Conservation (phyloP, 1,140 invertebrate species). For the Wiebesia pumilae region DNA sequence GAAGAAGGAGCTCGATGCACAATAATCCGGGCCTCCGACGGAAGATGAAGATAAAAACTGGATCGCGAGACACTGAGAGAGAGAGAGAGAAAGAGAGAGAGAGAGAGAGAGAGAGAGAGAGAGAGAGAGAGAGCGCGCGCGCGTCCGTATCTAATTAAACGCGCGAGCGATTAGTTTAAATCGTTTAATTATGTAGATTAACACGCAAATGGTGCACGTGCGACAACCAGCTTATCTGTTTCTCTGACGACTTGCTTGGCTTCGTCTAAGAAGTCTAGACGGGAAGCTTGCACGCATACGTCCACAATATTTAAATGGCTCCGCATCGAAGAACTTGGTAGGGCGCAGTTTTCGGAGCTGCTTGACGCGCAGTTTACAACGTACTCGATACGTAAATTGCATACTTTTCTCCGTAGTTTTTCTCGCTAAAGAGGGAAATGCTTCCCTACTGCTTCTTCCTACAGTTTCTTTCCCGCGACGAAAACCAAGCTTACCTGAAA, state of each 20-base stretch:
- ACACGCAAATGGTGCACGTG: neutral
- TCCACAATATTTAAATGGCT: neutral
- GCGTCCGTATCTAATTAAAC: conserved; percentile 16
- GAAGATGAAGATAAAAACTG: neutral
- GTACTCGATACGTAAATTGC: neutral
- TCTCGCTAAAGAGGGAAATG: no score
- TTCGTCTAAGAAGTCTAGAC: neutral
- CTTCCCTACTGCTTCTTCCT: neutral
- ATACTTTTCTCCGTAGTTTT: no score
- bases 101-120: no score
- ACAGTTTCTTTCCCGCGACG: conserved; percentile 21
- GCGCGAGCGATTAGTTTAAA: conserved; percentile 23
- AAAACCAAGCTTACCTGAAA: neutral
- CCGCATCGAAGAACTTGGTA: neutral
- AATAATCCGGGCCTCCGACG: neutral
- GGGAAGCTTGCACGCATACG: neutral
- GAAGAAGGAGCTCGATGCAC: neutral
- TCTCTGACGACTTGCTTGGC: neutral
- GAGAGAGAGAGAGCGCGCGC: no score
- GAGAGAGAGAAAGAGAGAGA: no score
- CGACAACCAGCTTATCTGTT: neutral
- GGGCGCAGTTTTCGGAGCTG: neutral
- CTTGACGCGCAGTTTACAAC: neutral
- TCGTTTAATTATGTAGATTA: conserved; percentile 40
- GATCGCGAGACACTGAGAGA: neutral